Evolutionary conservation across 2,797 vertebrate genomes (phyloP).

Genomic region (Stomatorhinus walkeri): DNA sequence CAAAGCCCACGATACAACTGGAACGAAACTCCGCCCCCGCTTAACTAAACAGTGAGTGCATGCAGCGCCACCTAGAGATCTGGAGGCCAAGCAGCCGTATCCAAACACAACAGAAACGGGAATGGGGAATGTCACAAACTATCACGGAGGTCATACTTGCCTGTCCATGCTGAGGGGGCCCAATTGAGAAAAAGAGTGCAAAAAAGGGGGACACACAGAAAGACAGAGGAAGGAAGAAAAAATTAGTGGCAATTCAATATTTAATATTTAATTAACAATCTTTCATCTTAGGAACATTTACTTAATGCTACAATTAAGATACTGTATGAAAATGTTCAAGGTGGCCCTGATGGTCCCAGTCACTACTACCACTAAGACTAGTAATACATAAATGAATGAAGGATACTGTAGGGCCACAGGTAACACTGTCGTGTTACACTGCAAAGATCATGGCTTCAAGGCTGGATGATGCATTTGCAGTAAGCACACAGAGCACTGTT

Average conservation of each 20-base stretch:
- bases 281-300: conserved; percentile 30
- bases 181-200: conserved; percentile 52
- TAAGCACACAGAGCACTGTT: not conserved
- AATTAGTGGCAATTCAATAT: not conserved
- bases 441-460: no score
- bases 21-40: not conserved
- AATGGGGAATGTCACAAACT: not conserved
- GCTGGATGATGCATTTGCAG: not conserved
- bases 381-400: not conserved
- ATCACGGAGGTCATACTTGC: conserved; percentile 77
- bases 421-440: not conserved
- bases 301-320: not conserved
- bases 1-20: not conserved
- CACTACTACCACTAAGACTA: not conserved
- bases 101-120: not conserved
- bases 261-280: not conserved
- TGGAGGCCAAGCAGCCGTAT: not conserved
- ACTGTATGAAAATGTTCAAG: conserved; percentile 6
- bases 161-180: conserved; percentile 66
- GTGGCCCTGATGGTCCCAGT: conserved; percentile 16
- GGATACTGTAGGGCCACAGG: not conserved
- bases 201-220: conserved; percentile 22
- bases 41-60: not conserved
- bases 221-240: not conserved
- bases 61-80: not conserved